Evolutionary conservation across 2,888 invertebrate species (phyloP), one percentile per base, ranked within the genome.

Genomic region (Eristalis pertinax): DNA sequence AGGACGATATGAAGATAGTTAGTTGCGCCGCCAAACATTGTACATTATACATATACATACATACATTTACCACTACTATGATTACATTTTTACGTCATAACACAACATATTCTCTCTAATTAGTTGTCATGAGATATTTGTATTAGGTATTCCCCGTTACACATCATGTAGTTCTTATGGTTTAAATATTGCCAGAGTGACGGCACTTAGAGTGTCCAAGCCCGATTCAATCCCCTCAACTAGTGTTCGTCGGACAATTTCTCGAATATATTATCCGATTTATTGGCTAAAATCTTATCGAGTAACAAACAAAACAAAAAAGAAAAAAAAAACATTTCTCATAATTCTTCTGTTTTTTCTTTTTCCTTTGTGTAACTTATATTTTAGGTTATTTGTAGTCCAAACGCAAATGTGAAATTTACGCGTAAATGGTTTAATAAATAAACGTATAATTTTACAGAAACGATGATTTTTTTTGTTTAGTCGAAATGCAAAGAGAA

Each of bases 361-460:
- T 50, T 50, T 50, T 50, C 38, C 58, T 78, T 75, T 65, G 60
- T 78, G 72, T 85, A 86, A 69, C 73, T 84, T 74, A 81, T 29
- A 69, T 78, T 32, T 82, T 86, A 86, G 78, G 74, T 86, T 82
- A 86, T 86, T 75, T 82, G 74, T 86, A 86, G 74, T 75, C 41
- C 82, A 73, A 80, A 78, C 56, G 85, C 82, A 72, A 78, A 75
- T 82, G 41, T 70, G 58, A 82, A 86, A 78, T 82, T n/a, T 65
- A 78, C 64, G 82, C 82, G 69, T 78, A 67, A 15, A 78, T 82
- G 82, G 82, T 86, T 82, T 75, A n/a, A 82, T 82, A 67, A 86
- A 86, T 86, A 86, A 86, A 86, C 86, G 82, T 86, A 78, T 86
- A 86, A 86, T 82, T 86, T 86, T 86, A 82, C 86, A 86, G 64